Evolutionary conservation across 2,888 invertebrate species (phyloP), one percentile per base, ranked within the genome.

Genomic region (Schizotus pectinicornis): DNA sequence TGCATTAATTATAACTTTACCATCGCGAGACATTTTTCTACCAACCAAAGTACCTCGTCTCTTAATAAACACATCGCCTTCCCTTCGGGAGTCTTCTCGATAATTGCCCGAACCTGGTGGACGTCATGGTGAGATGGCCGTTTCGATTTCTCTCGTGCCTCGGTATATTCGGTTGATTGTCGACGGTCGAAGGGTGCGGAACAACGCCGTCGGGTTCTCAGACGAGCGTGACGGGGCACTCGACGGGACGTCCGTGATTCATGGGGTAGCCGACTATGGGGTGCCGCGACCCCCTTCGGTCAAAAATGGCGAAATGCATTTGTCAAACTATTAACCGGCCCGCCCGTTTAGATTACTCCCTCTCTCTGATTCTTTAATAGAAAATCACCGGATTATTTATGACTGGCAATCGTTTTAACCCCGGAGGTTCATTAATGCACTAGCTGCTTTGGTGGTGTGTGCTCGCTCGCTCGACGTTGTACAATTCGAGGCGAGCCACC

Each of bases 271-370:
- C 36, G 42, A 12, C 56, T 34, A 22, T 42, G 46, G 63, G 64
- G 64, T 63, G 60, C 63, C 61, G 52, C 53, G 50, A 54, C 62
- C 63, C 62, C 55, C 62, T 39, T 54, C 62, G 56, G 65, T 63
- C 65, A 62, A 63, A 64, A 65, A 65, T 58, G 68, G 63, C 67
- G 62, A 67, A 69, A 69, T 66, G 63, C 69, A 69, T 69, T 69
- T 67, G 67, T 69, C 69, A 69, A 69, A 67, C 69, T 65, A 69
- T 69, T 67, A 69, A 69, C 64, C 59, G 22, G 5, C 54, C 61
- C 55, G 61, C 52, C 51, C 46, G 54, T 49, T 42, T 41, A 14
- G 11, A 33, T 53, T 46, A 47, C 54, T 56, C 50, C 30, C 35
- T 2, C 22, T n/a, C n/a, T n/a, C 22, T 35, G 56, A 42, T 50